Percentiles rank a stretch among this genome's conserved stretches.
phyloP scores from a whole-genome alignment of 2,113 vertebrate species.

The Athene noctua region DNA sequence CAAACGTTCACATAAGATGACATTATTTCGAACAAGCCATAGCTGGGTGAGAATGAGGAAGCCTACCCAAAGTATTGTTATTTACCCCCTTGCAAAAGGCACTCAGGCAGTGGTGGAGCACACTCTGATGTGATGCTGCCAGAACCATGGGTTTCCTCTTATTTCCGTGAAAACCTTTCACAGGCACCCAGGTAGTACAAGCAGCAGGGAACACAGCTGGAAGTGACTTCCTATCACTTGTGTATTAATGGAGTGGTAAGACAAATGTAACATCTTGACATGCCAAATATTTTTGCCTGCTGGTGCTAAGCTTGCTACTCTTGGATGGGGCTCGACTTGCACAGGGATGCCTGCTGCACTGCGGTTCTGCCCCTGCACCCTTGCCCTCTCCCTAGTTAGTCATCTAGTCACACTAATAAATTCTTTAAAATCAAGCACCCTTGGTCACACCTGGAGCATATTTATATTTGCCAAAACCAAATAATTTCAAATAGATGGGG shows the following conservation, averaged over 20 bases:
- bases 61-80: not conserved
- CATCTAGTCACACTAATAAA: fast-evolving
- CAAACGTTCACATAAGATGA: not conserved
- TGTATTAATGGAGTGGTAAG: not conserved
- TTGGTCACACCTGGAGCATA: not conserved
- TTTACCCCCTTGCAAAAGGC: not conserved
- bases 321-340: fast-evolving
- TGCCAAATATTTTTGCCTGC: not conserved
- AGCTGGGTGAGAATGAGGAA: not conserved
- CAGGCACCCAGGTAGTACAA: not conserved
- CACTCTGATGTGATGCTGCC: fast-evolving
- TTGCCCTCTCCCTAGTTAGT: not conserved
- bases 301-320: conserved; percentile 28
- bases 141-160: not conserved
- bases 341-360: not conserved
- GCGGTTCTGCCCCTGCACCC: not conserved
- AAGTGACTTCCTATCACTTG: conserved; percentile 55
- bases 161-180: conserved; percentile 3
- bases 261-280: not conserved
- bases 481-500: not conserved
- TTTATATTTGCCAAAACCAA: not conserved
- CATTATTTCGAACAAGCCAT: not conserved
- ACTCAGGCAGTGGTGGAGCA: not conserved
- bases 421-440: not conserved
- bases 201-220: conserved; percentile 25